phyloP scores from a whole-genome alignment of 2,797 vertebrate genomes.

The Prionace glauca region DNA sequence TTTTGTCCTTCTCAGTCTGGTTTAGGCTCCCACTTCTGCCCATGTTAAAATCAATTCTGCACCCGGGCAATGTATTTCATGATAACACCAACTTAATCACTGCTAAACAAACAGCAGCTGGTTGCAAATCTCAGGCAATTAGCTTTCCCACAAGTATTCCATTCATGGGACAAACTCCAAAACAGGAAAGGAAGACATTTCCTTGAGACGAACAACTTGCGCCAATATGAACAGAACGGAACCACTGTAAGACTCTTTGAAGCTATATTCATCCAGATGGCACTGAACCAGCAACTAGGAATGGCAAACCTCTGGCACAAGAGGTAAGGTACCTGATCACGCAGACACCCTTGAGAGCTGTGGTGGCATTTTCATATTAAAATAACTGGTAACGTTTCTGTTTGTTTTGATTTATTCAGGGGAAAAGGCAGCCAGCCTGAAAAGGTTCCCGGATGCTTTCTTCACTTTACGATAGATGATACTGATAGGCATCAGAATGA shows the following conservation, averaged over 20 bases:
- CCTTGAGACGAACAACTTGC: not conserved
- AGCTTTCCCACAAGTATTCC: not conserved
- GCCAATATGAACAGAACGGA: too few species aligned
- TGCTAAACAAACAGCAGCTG: not conserved
- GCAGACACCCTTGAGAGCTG: not conserved
- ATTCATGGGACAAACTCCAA: not conserved
- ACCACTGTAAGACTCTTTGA: not conserved
- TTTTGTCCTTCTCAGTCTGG: not conserved
- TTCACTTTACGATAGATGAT: not conserved
- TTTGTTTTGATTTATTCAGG: constrained; percentile 6
- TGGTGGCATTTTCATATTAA: not conserved
- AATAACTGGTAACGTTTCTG: not conserved
- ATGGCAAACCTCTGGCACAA: not conserved
- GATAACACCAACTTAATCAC: not conserved
- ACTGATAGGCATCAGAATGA: not conserved
- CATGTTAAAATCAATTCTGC: not conserved
- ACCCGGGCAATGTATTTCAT: too few species aligned
- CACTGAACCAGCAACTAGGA: not conserved
- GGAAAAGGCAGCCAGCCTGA: not conserved
- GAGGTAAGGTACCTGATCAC: too few species aligned
- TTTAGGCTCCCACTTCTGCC: not conserved
- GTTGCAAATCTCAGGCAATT: not conserved
- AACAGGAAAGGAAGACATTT: not conserved
- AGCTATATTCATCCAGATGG: too few species aligned
- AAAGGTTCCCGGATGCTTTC: not conserved